Conservation (phyloP, 2,888 invertebrate species). For the Eupithecia insigniata region DNA sequence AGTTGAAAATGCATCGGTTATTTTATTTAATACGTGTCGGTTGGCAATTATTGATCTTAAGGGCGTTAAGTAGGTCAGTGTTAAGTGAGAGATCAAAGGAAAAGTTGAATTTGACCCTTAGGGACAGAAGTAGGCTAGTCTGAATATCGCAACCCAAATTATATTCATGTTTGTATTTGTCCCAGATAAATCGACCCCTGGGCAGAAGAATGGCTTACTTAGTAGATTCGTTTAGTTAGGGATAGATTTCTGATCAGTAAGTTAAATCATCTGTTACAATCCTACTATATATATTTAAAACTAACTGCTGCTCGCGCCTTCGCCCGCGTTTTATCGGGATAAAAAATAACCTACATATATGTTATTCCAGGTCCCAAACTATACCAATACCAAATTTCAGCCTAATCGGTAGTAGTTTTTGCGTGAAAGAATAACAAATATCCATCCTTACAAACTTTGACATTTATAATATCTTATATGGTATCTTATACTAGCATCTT, state of each 20-base stretch:
- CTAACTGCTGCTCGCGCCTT: too few species aligned
- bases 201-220: not conserved
- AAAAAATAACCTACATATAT: too few species aligned
- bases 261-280: not conserved
- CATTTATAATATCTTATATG: too few species aligned
- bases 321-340: too few species aligned
- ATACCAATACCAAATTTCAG: too few species aligned
- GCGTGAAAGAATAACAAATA: too few species aligned
- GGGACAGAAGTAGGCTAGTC: not conserved
- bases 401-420: too few species aligned
- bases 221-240: not conserved
- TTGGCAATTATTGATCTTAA: slow-evolving; percentile 39
- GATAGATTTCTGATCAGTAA: not conserved
- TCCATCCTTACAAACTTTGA: too few species aligned
- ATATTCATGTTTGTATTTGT: not conserved
- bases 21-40: slow-evolving; percentile 28
- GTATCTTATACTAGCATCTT: too few species aligned
- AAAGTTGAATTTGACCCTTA: slow-evolving; percentile 9
- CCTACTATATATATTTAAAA: too few species aligned
- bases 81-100: slow-evolving; percentile 28
- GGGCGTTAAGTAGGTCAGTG: slow-evolving; percentile 54
- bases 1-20: slow-evolving; percentile 22
- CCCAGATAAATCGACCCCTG: not conserved
- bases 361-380: too few species aligned
- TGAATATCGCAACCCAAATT: not conserved